A percentile compares a stretch with the other conserved stretches of the same genome.
Evolutionary conservation across 2,797 vertebrate genomes (phyloP).

Genomic region (Masticophis lateralis): DNA sequence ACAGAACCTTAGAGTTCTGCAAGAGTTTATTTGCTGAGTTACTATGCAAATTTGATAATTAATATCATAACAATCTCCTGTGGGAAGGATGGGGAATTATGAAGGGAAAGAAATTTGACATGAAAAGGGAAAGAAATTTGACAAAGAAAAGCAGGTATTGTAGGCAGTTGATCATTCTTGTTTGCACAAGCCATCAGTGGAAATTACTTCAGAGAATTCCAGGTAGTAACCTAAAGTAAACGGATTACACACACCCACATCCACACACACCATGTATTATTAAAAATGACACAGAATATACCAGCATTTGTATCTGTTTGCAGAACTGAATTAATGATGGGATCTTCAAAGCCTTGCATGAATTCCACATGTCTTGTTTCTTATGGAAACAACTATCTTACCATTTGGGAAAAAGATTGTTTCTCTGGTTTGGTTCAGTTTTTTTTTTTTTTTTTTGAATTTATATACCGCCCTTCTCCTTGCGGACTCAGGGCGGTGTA

Average conservation of each 20-base stretch:
- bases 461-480: too few species aligned
- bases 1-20: conserved; percentile 66
- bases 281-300: conserved; percentile 36
- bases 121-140: conserved; percentile 28
- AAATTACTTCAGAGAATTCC: conserved; percentile 58
- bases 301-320: conserved; percentile 64
- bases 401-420: not conserved
- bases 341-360: conserved; percentile 49
- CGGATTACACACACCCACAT: not conserved
- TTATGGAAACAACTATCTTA: conserved; percentile 43
- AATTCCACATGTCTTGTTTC: conserved; percentile 35
- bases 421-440: conserved; percentile 33
- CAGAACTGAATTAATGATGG: conserved; percentile 65
- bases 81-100: conserved; percentile 66
- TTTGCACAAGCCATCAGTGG: conserved; percentile 47
- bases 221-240: conserved; percentile 46
- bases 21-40: conserved; percentile 76
- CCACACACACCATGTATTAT: conserved; percentile 24
- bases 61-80: conserved; percentile 70
- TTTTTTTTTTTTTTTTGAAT: too few species aligned
- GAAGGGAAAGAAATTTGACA: conserved; percentile 68
- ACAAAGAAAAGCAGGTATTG: conserved; percentile 50
- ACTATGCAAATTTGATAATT: conserved; percentile 80
- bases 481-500: too few species aligned
- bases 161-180: conserved; percentile 45